Evolutionary conservation across 2,888 invertebrate genomes (phyloP).

Genomic region (Archips crataeganus): DNA sequence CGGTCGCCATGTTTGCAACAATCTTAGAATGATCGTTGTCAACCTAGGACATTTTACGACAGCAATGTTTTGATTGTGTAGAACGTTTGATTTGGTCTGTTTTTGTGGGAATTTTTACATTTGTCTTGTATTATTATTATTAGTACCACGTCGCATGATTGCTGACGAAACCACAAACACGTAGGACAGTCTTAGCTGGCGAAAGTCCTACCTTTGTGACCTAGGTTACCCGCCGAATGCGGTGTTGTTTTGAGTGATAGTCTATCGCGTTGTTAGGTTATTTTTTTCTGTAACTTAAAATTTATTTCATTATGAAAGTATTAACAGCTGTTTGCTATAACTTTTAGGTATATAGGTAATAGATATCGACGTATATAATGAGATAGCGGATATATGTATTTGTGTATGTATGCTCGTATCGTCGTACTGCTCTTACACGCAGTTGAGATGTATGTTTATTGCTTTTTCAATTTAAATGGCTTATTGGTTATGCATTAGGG

Average conservation of each 20-base stretch:
- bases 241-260: constrained; percentile 66
- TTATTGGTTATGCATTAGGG: constrained; percentile 55
- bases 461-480: constrained; percentile 54
- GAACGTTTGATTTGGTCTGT: constrained; percentile 53
- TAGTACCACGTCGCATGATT: constrained; percentile 58
- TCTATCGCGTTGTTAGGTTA: constrained; percentile 69
- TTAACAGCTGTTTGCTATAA: constrained; percentile 53
- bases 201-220: constrained; percentile 77
- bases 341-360: constrained; percentile 45
- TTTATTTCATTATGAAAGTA: constrained; percentile 49
- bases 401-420: constrained; percentile 56
- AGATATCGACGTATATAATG: constrained; percentile 53
- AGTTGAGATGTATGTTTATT: constrained; percentile 51
- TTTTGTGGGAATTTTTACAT: constrained; percentile 56
- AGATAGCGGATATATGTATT: constrained; percentile 51
- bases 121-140: constrained; percentile 53
- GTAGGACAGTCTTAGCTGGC: constrained; percentile 61
- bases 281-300: constrained; percentile 57
- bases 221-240: constrained; percentile 76
- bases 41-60: constrained; percentile 70
- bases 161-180: constrained; percentile 63
- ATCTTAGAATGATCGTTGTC: constrained; percentile 78
- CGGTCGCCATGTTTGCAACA: constrained; percentile 87
- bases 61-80: constrained; percentile 74
- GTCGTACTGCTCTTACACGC: constrained; percentile 58